Base-by-base conservation (phyloP, 2,113 vertebrate species). In the Sphyrna mokarran region DNA sequence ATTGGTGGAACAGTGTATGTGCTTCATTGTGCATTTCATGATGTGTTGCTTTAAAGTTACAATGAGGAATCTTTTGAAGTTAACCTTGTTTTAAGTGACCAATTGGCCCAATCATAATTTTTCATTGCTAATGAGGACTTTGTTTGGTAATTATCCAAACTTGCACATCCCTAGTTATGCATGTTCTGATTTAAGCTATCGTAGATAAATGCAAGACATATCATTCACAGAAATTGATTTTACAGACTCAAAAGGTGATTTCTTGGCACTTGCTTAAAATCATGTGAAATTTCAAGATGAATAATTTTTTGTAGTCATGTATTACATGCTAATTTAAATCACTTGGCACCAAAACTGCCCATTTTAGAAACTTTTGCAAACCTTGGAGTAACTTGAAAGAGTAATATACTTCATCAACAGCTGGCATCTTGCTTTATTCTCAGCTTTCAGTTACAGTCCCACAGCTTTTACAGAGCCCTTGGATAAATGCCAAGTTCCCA, bases 111-210 rank as follows among this genome's bases (percentile, higher is more conserved):
- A 72, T 95, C 37, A 72, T 29, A 29, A 43, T 95, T 95, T 95
- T 95, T 95, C 93, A 72, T 72, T 95, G 10, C 93, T 95, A 72
- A 70, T 69, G 93, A 43, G 40, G 37, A 94, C 68, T 72, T 70
- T 69, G 68, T 40, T 72, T 48, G 69, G 93, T n/a, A 72, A 70
- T 72, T 66, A 72, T 95, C 68, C 68, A 95, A 95, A 95, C 72
- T 63, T 95, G 20, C 40, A 1, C 37, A 72, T 70, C 66, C 26
- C 40, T 70, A 48, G 40, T 48, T 95, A 33, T 69, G 68, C 40
- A 1, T 22, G 48, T 70, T 37, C 26, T 23, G 48, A 48, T 23
- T 48, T 95, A 33, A 40, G 68, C 20, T 72, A 16, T 16, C 26
- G 13, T 70, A 72, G 68, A 48, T 54, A 14, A 70, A 54, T 54